phyloP scores from a whole-genome alignment of 2,797 vertebrate species.

The Myoxocephalus aenaeus region DNA sequence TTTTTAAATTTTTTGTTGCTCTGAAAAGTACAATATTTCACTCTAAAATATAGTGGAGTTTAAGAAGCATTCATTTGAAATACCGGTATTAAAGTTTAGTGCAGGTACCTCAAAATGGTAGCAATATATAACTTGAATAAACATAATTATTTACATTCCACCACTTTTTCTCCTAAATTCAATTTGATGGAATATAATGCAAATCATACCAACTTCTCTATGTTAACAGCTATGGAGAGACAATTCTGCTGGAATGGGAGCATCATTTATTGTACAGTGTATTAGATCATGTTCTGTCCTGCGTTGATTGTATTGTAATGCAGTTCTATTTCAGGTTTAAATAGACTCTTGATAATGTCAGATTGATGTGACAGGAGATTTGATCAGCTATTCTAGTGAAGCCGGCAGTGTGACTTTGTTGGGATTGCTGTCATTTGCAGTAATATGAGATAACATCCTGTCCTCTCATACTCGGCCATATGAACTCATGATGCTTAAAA shows the following conservation, averaged over 20 bases:
- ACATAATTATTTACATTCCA: neutral
- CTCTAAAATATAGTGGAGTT: neutral
- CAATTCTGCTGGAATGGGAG: neutral
- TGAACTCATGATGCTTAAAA: constrained; percentile 18
- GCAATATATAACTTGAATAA: neutral
- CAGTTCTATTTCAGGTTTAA: constrained; percentile 11
- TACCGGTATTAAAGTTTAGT: neutral
- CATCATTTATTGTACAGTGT: neutral
- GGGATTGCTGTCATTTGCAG: constrained; percentile 36
- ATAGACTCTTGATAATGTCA: constrained; percentile 14
- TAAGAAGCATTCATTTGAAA: neutral
- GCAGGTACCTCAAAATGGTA: neutral
- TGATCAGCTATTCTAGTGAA: constrained; percentile 16
- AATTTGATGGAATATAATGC: neutral
- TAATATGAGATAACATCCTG: neutral
- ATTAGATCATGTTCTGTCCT: neutral
- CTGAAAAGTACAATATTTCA: neutral
- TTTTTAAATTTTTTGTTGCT: neutral
- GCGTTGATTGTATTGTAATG: neutral
- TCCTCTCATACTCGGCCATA: neutral
- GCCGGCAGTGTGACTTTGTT: constrained; percentile 33
- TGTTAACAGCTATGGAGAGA: neutral
- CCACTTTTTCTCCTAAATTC: no score
- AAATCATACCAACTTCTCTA: neutral
- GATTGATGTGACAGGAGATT: constrained; percentile 14